A percentile compares a stretch with the other conserved stretches of the same genome.
phyloP scores from a whole-genome alignment of 1,140 invertebrate genomes.

The Saccostrea echinata region DNA sequence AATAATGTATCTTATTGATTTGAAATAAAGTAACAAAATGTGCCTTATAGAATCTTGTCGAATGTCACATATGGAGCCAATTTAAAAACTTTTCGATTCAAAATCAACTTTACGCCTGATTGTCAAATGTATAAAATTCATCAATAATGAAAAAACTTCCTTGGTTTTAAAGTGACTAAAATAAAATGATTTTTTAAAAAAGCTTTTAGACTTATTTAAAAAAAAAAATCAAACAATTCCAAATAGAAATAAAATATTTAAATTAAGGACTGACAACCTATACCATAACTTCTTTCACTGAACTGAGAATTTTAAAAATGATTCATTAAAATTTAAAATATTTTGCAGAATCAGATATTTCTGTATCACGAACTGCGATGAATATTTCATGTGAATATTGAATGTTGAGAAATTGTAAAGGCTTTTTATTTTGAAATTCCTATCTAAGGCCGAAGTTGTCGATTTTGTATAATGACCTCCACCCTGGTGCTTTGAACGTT shows the following conservation, averaged over 20 bases:
- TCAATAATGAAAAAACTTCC: conserved; percentile 5
- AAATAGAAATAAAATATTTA: not conserved
- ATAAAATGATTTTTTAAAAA: not conserved
- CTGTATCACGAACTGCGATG: too few relatives aligned
- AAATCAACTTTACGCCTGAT: conserved; percentile 12
- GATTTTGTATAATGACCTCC: too few relatives aligned
- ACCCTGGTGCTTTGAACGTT: too few relatives aligned
- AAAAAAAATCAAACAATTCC: not conserved
- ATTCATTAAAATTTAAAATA: not conserved
- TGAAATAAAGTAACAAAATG: conserved; percentile 36
- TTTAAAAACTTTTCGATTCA: conserved; percentile 12
- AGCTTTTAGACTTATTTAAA: not conserved
- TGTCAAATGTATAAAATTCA: not conserved
- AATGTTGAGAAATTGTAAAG: too few relatives aligned
- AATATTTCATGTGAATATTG: too few relatives aligned
- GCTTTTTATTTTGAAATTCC: too few relatives aligned
- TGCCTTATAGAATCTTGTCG: conserved; percentile 14
- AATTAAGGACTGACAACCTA: not conserved
- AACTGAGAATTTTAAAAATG: not conserved
- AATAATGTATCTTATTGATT: conserved; percentile 33
- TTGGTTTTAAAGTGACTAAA: not conserved
- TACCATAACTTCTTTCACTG: not conserved
- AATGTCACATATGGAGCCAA: conserved; percentile 18
- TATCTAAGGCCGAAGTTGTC: too few relatives aligned
- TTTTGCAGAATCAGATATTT: not conserved